Evolutionary conservation across 2,888 invertebrate genomes (phyloP), one percentile per base, ranked within the genome.

Genomic region (Hesperia comma): DNA sequence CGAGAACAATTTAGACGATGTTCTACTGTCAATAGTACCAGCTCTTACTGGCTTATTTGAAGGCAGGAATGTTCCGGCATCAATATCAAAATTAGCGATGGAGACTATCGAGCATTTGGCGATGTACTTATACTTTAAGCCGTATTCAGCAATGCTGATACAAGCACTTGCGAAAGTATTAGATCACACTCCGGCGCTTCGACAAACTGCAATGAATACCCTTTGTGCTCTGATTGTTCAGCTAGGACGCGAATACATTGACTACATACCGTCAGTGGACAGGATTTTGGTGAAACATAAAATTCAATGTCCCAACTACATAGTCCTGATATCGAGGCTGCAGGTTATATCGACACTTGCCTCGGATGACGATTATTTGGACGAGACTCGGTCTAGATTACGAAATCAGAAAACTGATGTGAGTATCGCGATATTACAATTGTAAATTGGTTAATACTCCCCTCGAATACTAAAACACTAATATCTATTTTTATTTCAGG

Each of bases 1-100:
- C 81, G 98, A 98, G 64, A 97, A 97, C 75, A 99, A 98, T 85
- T 93, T 99, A 63, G 98, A 99, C 76, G 99, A 99, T 82, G 99
- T 99, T 81, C 93, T 99, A 69, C 97, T 99, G 77, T 94, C 99
- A 55, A 95, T 99, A 68, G 94, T 99, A 53, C 99, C 99, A 0
- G 98, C 99, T 0, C 96, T 99, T 63, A 98, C 99, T 0, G 95
- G 95, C 71, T 90, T 99, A 15, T 98, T 99, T 81, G 98, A 99
- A 77, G 96, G 97, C 0, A 94, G 95, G 2, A 98, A 98, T 78
- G 95, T 96, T 75, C 97, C 98, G 0, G 90, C 95, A 15, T 91
- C 95, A 15, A 97, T 98, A 74, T 95, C 95, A 0, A 94, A 94
- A 74, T 93, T 95, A 51, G 96, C 97, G 0, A 89, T 97, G 78